Percentiles rank a stretch among this genome's conserved stretches.
Evolutionary conservation across 2,888 invertebrate genomes (phyloP).

Genomic region (Petrolisthes cinctipes): DNA sequence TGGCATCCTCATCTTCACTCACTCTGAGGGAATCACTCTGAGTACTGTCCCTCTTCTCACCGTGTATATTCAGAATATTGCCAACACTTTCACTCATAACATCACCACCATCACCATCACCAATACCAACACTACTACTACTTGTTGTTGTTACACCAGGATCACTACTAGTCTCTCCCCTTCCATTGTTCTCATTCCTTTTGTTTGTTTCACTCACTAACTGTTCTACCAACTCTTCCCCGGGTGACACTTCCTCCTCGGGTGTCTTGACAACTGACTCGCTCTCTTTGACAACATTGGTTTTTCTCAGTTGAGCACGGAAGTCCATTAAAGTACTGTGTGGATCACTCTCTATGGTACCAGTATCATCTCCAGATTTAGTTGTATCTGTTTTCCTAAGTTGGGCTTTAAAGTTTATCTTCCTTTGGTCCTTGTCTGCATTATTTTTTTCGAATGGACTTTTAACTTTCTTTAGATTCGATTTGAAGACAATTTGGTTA

Average conservation of each 20-base stretch:
- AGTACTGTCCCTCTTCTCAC: conserved; percentile 66
- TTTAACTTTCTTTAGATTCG: conserved; percentile 72
- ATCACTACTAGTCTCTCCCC: conserved; percentile 38
- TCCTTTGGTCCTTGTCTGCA: conserved; percentile 58
- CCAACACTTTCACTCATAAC: conserved; percentile 60
- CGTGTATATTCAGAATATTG: conserved; percentile 67
- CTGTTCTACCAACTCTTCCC: conserved; percentile 80
- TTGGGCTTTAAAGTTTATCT: conserved; percentile 67
- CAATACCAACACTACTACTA: conserved; percentile 58
- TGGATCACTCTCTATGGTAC: conserved; percentile 43
- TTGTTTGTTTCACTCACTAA: conserved; percentile 67
- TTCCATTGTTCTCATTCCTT: conserved; percentile 66
- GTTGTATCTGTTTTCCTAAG: conserved; percentile 66
- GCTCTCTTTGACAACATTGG: conserved; percentile 48
- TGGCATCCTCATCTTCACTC: conserved; percentile 81
- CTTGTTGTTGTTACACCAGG: conserved; percentile 67
- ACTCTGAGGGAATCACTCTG: conserved; percentile 67
- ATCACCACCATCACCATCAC: conserved; percentile 42
- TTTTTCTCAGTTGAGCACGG: conserved; percentile 68
- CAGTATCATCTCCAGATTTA: conserved; percentile 40
- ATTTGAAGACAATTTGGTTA: conserved; percentile 72
- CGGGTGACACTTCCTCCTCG: conserved; percentile 68
- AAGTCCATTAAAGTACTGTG: conserved; percentile 62
- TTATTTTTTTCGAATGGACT: conserved; percentile 53
- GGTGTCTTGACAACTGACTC: conserved; percentile 29